A percentile compares a stretch with the other conserved stretches of the same genome.
Conservation (phyloP, 2,888 invertebrate species). For the Portevinia maculata region DNA sequence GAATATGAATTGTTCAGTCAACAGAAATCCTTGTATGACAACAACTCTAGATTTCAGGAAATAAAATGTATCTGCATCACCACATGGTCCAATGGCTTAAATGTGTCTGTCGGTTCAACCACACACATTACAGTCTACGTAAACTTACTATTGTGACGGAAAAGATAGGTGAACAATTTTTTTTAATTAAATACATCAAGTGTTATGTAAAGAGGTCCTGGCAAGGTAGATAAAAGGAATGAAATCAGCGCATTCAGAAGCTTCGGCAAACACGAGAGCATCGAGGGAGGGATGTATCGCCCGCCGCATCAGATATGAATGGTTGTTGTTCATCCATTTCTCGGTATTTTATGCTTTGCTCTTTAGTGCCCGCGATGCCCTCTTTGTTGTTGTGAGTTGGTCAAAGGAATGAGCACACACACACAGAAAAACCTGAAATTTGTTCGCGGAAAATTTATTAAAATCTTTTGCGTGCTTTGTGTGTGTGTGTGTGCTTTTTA, state of each 20-base stretch:
- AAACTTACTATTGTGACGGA: background rate
- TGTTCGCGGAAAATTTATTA: slow-evolving; percentile 71
- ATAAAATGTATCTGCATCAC: slow-evolving; percentile 11
- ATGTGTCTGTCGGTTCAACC: slow-evolving; percentile 2
- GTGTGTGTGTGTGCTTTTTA: slow-evolving; percentile 20
- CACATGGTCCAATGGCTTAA: slow-evolving; percentile 10
- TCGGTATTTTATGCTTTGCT: background rate
- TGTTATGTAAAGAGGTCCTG: background rate
- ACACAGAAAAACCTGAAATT: slow-evolving; percentile 27
- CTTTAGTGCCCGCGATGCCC: slow-evolving; percentile 7
- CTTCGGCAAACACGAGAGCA: slow-evolving; percentile 1
- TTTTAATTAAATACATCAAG: slow-evolving; percentile 61
- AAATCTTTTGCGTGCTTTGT: slow-evolving; percentile 60
- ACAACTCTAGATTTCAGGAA: background rate
- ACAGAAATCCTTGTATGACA: slow-evolving; percentile 20
- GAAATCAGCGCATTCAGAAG: slow-evolving; percentile 57
- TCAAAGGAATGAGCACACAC: background rate
- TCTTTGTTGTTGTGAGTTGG: background rate
- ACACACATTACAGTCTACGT: background rate
- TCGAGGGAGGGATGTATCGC: background rate
- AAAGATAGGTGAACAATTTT: slow-evolving; percentile 23
- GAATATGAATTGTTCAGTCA: slow-evolving; percentile 27
- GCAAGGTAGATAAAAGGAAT: slow-evolving; percentile 14
- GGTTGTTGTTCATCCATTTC: slow-evolving; percentile 24
- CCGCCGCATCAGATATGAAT: slow-evolving; percentile 46